Percentiles rank a stretch among this genome's conserved stretches.
Conservation (phyloP, 2,113 vertebrate species). For the Solenodon paradoxus region DNA sequence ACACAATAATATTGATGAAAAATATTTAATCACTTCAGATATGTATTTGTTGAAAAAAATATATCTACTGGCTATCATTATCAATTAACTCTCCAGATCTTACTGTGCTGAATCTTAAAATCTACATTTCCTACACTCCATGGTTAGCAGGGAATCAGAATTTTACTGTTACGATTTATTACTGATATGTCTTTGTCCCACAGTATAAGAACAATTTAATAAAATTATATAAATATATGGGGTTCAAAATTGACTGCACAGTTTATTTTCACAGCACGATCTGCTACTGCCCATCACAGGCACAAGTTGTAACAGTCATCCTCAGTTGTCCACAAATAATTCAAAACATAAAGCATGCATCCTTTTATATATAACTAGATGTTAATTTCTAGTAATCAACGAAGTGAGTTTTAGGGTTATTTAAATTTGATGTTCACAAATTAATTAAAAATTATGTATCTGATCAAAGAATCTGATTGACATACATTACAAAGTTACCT, state of each 20-base stretch:
- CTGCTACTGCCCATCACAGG: neutral
- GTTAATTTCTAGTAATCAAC: neutral
- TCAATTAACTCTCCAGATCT: neutral
- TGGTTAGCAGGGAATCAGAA: neutral
- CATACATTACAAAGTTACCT: neutral
- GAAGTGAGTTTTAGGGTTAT: neutral
- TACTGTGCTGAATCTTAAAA: neutral
- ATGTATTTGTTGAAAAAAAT: neutral
- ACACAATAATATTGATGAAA: neutral
- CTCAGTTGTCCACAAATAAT: neutral
- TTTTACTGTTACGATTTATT: neutral
- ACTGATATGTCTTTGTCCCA: no score
- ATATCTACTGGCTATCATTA: neutral
- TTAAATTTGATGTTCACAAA: neutral
- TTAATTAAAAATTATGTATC: neutral
- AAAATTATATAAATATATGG: neutral
- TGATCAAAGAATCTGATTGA: neutral
- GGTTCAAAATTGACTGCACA: neutral
- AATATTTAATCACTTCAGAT: neutral
- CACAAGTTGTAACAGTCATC: neutral
- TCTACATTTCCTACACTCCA: neutral
- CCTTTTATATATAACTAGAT: neutral
- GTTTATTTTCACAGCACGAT: neutral
- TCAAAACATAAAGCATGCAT: neutral
- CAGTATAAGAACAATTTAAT: neutral